A percentile compares a stretch with the other conserved stretches of the same genome.
These are phyloP conservation scores for Panzeria rudis DNA, from an alignment of 2,888 invertebrate genomes.

Conservation along the genomic window DNA sequence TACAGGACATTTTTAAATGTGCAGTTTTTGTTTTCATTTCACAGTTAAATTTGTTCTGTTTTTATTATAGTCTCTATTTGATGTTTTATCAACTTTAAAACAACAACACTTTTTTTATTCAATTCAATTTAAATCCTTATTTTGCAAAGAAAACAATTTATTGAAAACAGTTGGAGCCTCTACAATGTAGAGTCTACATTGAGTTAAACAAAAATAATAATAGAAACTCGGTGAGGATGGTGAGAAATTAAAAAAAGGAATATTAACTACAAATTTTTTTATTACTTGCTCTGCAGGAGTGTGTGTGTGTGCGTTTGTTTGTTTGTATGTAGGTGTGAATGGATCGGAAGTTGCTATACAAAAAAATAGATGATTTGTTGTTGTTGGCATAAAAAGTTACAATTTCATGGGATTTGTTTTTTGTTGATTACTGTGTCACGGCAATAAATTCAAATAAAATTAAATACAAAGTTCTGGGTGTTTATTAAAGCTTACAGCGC, in stretches of 20 bases:
- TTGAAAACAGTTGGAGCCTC: constrained; percentile 32
- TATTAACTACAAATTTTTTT: constrained; percentile 9
- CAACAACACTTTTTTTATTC: constrained; percentile 6
- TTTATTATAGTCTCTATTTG: neutral
- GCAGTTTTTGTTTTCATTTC: constrained; percentile 21
- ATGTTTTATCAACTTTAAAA: constrained; percentile 26
- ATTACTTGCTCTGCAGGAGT: no score
- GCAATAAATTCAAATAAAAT: constrained; percentile 58
- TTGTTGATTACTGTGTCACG: constrained; percentile 6
- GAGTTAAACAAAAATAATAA: neutral
- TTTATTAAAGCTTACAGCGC: neutral
- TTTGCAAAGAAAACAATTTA: constrained; percentile 16
- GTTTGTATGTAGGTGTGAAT: neutral
- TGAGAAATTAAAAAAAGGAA: constrained; percentile 9
- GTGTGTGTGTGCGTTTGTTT: neutral
- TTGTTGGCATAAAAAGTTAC: no score
- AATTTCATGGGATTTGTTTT: constrained; percentile 44
- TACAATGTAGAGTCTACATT: neutral
- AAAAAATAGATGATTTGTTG: constrained; percentile 28
- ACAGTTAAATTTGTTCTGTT: constrained; percentile 17
- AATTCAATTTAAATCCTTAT: constrained; percentile 15
- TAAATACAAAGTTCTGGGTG: no score
- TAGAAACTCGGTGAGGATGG: neutral
- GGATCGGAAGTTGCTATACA: neutral
- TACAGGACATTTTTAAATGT: neutral